Evolutionary conservation across 2,888 invertebrate species (phyloP).

Genomic region (Netelia melanura): DNA sequence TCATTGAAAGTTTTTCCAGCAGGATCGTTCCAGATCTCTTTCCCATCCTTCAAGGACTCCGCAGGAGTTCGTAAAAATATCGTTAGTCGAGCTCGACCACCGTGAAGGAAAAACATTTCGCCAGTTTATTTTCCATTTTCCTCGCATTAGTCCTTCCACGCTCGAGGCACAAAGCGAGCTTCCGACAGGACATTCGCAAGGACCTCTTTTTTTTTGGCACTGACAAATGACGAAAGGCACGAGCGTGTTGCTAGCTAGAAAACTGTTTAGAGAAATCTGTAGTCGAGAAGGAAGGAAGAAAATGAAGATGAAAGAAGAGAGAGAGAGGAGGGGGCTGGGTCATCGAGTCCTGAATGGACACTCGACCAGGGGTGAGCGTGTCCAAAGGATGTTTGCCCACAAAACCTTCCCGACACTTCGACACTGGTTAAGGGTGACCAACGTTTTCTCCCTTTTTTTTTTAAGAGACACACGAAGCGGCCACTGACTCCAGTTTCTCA

Average conservation of each 20-base stretch:
- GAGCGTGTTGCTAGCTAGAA: not conserved
- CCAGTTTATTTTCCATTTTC: slow-evolving; percentile 31
- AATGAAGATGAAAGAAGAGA: slow-evolving; percentile 24
- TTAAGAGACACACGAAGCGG: slow-evolving; percentile 13
- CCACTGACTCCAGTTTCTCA: slow-evolving; percentile 16
- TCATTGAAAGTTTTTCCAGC: not conserved
- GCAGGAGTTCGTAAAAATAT: slow-evolving; percentile 72
- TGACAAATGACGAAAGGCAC: slow-evolving; percentile 59
- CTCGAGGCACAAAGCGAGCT: not conserved
- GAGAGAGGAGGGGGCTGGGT: slow-evolving; percentile 48
- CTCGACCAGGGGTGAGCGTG: slow-evolving; percentile 71
- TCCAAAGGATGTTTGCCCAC: slow-evolving; percentile 79
- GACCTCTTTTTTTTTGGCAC: slow-evolving; percentile 47
- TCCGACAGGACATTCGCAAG: not conserved
- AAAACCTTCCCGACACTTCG: slow-evolving; percentile 70
- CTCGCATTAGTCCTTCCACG: slow-evolving; percentile 21
- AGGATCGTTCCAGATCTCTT: slow-evolving; percentile 22
- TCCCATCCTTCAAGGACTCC: slow-evolving; percentile 32
- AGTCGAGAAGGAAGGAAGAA: slow-evolving; percentile 16
- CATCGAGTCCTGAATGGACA: slow-evolving; percentile 73
- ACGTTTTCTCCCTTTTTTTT: slow-evolving; percentile 56
- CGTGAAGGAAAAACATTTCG: slow-evolving; percentile 22
- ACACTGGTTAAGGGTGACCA: slow-evolving; percentile 64
- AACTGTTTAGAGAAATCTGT: not conserved
- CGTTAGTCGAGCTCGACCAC: slow-evolving; percentile 68